Conservation (phyloP, 1,140 invertebrate species). For the Papilio machaon region DNA sequence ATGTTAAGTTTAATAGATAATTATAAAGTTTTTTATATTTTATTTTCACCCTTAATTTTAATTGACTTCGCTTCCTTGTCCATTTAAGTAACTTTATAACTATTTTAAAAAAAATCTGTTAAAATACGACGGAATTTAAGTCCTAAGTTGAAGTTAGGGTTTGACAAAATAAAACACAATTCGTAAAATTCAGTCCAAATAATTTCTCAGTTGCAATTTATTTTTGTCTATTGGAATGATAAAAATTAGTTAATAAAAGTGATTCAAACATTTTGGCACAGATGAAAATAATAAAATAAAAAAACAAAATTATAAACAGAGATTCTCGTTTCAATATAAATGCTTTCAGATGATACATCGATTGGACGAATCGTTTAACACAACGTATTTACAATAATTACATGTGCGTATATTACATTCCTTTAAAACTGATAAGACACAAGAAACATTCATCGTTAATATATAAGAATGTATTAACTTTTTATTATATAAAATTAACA, state of each 20-base stretch:
- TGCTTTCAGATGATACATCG: conserved; percentile 59
- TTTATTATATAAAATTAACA: conserved; percentile 27
- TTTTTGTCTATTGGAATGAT: conserved; percentile 75
- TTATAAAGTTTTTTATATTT: conserved; percentile 43
- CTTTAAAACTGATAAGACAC: conserved; percentile 16
- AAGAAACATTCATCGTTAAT: not conserved
- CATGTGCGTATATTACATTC: conserved; percentile 43
- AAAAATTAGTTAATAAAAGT: conserved; percentile 55
- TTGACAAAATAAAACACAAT: conserved; percentile 55
- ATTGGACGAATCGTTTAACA: conserved; percentile 72
- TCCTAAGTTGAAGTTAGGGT: not conserved
- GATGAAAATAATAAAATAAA: conserved; percentile 56
- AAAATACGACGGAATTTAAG: too few species aligned
- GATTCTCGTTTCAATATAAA: conserved; percentile 74
- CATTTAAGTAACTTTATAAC: too few species aligned
- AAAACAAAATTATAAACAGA: conserved; percentile 48
- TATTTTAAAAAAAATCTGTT: too few species aligned
- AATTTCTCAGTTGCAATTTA: conserved; percentile 66
- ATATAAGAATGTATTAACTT: conserved; percentile 8
- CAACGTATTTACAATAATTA: conserved; percentile 76
- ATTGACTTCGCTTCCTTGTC: not conserved
- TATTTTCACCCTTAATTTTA: conserved; percentile 12
- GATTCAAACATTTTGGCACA: conserved; percentile 72
- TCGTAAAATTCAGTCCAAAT: conserved; percentile 74
- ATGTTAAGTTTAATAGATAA: conserved; percentile 75